Conservation (phyloP, 2,113 vertebrate genomes). For the Brachionichthys hirsutus region DNA sequence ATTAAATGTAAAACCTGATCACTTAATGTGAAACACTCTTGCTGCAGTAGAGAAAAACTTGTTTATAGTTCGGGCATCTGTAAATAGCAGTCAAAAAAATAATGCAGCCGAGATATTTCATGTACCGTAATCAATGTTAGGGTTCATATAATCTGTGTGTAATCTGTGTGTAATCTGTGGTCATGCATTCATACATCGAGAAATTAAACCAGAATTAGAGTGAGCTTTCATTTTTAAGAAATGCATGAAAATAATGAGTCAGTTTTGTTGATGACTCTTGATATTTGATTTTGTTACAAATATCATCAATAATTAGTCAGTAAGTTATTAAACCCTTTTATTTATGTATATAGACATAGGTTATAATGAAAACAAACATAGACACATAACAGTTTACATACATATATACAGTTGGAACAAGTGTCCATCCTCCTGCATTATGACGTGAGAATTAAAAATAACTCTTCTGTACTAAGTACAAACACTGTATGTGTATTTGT, state of each 20-base stretch:
- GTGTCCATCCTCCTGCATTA: constrained; percentile 73
- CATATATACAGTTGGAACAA: constrained; percentile 79
- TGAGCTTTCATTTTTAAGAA: too few relatives aligned
- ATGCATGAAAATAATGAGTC: too few relatives aligned
- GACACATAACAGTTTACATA: constrained; percentile 78
- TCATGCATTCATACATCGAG: too few relatives aligned
- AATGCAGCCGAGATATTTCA: not conserved
- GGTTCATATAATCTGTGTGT: not conserved
- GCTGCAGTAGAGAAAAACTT: too few relatives aligned
- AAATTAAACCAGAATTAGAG: too few relatives aligned
- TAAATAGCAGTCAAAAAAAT: too few relatives aligned
- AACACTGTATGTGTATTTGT: constrained; percentile 47
- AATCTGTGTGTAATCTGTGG: too few relatives aligned
- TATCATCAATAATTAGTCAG: constrained; percentile 8
- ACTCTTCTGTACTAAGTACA: constrained; percentile 11
- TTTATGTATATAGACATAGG: constrained; percentile 79
- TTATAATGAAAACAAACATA: constrained; percentile 83
- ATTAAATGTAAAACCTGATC: constrained; percentile 8
- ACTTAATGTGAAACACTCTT: not conserved
- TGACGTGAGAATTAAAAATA: constrained; percentile 54
- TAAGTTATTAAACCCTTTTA: constrained; percentile 83
- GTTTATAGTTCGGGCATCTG: too few relatives aligned
- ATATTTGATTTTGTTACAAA: too few relatives aligned
- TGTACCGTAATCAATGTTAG: not conserved
- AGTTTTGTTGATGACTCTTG: too few relatives aligned